phyloP scores from a whole-genome alignment of 2,888 invertebrate genomes.

The Pinctada fucata region DNA sequence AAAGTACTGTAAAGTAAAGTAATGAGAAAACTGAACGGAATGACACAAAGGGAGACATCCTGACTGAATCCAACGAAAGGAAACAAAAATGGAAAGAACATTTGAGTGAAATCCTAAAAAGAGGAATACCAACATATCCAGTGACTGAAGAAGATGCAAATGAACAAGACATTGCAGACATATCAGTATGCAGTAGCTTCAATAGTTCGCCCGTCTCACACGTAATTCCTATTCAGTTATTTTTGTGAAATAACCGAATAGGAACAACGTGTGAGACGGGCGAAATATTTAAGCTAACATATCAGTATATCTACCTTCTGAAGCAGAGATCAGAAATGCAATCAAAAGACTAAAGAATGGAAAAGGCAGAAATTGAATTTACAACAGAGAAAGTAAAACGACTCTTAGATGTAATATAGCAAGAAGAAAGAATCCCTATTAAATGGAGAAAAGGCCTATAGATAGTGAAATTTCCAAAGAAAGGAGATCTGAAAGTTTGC shows the following conservation, averaged over 20 bases:
- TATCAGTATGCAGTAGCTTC: not conserved
- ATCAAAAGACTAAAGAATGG: conserved; percentile 1
- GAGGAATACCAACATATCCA: conserved; percentile 6
- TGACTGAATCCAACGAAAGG: not conserved
- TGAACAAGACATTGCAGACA: not conserved
- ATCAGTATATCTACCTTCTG: not conserved
- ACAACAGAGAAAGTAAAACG: conserved; percentile 11
- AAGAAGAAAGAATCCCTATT: not conserved
- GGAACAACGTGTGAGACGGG: too few species aligned
- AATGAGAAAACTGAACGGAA: not conserved
- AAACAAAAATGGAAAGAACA: not conserved
- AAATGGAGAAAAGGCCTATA: not conserved
- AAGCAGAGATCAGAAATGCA: conserved; percentile 5
- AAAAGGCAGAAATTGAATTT: conserved; percentile 8
- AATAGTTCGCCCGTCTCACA: too few species aligned
- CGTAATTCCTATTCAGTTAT: too few species aligned
- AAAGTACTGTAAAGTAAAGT: not conserved
- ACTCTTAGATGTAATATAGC: not conserved
- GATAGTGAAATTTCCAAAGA: not conserved
- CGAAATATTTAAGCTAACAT: too few species aligned
- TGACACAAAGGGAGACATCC: not conserved
- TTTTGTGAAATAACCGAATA: too few species aligned
- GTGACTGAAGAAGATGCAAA: conserved; percentile 4
- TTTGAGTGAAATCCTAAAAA: not conserved
- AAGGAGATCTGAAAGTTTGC: not conserved